A percentile compares a stretch with the other conserved stretches of the same genome.
These are phyloP conservation scores for Datnioides undecimradiatus DNA, from an alignment of 2,113 vertebrate genomes.

Conservation along the genomic window DNA sequence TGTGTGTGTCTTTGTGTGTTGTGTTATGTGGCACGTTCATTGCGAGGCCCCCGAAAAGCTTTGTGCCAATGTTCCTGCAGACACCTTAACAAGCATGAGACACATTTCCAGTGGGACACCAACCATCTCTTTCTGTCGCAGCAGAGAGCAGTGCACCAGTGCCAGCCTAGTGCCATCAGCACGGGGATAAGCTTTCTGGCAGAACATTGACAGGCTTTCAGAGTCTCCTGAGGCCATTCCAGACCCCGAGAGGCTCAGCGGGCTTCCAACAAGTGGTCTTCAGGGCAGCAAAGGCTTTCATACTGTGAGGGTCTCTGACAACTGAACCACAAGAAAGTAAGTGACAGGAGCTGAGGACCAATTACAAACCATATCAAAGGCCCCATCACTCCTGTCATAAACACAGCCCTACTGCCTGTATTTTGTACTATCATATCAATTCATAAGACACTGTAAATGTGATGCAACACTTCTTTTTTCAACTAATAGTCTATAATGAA, in stretches of 20 bases:
- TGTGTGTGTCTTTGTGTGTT: constrained; percentile 1
- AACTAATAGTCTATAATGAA: no score
- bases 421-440: neutral
- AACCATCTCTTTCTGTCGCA: constrained; percentile 55
- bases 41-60: constrained; percentile 6
- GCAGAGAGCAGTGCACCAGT: constrained; percentile 50
- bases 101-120: constrained; percentile 68
- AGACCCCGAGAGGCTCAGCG: constrained; percentile 60
- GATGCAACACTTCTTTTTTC: neutral
- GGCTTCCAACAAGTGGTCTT: constrained; percentile 67
- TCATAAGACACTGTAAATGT: neutral
- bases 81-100: constrained; percentile 60
- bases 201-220: constrained; percentile 63
- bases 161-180: constrained; percentile 56
- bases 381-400: neutral
- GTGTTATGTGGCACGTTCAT: constrained; percentile 9
- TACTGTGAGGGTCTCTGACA: constrained; percentile 47
- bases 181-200: constrained; percentile 63
- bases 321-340: constrained; percentile 40
- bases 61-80: constrained; percentile 38
- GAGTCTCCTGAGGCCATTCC: constrained; percentile 58
- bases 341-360: constrained; percentile 45
- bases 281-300: constrained; percentile 39
- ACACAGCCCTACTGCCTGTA: neutral
- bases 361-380: constrained; percentile 30